Percentiles rank a stretch among this genome's conserved stretches.
phyloP scores from a whole-genome alignment of 2,888 invertebrate species.

The Syritta pipiens region DNA sequence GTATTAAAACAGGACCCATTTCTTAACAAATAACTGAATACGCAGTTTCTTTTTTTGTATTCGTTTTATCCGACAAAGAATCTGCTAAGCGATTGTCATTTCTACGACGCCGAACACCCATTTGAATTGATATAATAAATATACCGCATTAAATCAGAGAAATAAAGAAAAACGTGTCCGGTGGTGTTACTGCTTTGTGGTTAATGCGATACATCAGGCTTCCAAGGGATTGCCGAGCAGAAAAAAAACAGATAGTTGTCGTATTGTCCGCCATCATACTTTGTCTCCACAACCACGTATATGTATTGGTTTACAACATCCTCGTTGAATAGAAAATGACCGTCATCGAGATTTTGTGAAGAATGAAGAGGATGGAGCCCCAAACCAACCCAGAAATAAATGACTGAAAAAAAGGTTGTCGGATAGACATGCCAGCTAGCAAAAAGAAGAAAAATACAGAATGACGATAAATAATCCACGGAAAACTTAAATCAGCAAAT shows the following conservation, averaged over 20 bases:
- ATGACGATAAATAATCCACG: constrained; percentile 5
- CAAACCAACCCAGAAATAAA: constrained; percentile 45
- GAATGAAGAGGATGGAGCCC: too few relatives aligned
- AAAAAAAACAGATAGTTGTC: constrained; percentile 44
- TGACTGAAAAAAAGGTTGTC: constrained; percentile 63
- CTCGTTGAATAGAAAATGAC: constrained; percentile 47
- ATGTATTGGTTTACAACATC: constrained; percentile 38
- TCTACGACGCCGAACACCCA: constrained; percentile 49
- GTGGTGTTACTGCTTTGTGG: constrained; percentile 38
- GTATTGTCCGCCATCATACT: constrained; percentile 36
- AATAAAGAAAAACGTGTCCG: constrained; percentile 64
- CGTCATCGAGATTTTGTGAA: constrained; percentile 29
- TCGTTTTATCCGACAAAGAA: constrained; percentile 7
- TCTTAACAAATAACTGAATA: constrained; percentile 63
- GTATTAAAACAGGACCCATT: constrained; percentile 50
- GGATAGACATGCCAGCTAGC: constrained; percentile 23
- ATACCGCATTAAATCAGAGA: constrained; percentile 64
- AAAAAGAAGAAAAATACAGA: neutral
- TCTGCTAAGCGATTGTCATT: constrained; percentile 63
- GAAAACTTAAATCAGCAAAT: too few relatives aligned
- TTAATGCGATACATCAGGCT: constrained; percentile 48
- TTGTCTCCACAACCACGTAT: neutral
- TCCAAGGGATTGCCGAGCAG: constrained; percentile 2
- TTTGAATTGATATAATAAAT: constrained; percentile 67
- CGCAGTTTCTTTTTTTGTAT: constrained; percentile 34